These are phyloP conservation scores for Laterallus jamaicensis DNA, from an alignment of 2,113 vertebrate genomes.

Conservation along the genomic window DNA sequence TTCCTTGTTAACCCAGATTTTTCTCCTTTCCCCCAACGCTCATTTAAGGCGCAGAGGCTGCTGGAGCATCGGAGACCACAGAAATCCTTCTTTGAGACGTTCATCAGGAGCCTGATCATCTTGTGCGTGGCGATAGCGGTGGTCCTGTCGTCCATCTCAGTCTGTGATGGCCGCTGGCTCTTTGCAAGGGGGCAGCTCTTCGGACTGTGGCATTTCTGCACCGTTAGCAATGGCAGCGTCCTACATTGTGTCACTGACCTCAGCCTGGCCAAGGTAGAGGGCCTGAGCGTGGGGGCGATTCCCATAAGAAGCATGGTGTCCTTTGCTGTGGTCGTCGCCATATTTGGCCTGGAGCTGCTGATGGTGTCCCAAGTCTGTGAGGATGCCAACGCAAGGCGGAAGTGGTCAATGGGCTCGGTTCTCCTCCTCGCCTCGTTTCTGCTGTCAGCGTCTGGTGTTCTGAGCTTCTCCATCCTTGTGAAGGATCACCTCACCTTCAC, in stretches of 20 bases:
- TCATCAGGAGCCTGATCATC: constrained; percentile 80
- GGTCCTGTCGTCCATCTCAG: constrained; percentile 79
- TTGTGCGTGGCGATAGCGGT: constrained; percentile 74
- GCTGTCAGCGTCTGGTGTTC: constrained; percentile 71
- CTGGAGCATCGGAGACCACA: background rate
- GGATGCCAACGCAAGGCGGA: constrained; percentile 60
- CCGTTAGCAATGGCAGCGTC: background rate
- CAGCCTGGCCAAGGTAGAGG: constrained; percentile 58
- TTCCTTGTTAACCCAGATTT: background rate
- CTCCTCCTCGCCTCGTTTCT: constrained; percentile 74
- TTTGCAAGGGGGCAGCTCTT: constrained; percentile 66
- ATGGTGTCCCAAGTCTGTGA: constrained; percentile 85
- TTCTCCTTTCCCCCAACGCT: background rate
- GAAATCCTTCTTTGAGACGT: constrained; percentile 75
- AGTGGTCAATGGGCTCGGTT: constrained; percentile 77
- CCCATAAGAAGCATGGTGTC: constrained; percentile 69
- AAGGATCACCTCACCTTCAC: constrained; percentile 61
- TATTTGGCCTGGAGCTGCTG: constrained; percentile 85
- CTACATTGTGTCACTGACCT: constrained; percentile 74
- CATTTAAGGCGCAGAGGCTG: constrained; percentile 61
- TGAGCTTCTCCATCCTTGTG: constrained; percentile 77
- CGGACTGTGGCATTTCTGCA: constrained; percentile 84
- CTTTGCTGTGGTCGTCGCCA: constrained; percentile 78
- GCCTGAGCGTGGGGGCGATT: constrained; percentile 66
- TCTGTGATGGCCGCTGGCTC: constrained; percentile 85